Percentiles rank a stretch among this genome's conserved stretches.
Evolutionary conservation across 2,888 invertebrate genomes (phyloP).

Genomic region (Byasa hedistus): DNA sequence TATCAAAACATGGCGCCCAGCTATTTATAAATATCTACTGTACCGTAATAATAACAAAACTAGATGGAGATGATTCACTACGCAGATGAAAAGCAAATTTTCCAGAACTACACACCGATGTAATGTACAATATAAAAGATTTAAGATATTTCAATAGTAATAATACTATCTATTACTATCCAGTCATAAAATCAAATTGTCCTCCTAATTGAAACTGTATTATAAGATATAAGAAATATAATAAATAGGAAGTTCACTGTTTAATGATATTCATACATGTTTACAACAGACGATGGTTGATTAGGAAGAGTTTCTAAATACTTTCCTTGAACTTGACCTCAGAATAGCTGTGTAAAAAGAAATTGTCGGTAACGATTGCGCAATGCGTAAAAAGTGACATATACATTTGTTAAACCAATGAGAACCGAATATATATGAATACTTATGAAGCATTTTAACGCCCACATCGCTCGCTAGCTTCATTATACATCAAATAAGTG

Average conservation of each 20-base stretch:
- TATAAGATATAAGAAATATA: too few species aligned
- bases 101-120: constrained; percentile 7
- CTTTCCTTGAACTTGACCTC: constrained; percentile 62
- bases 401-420: constrained; percentile 34
- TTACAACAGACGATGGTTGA: background rate
- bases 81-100: constrained; percentile 24
- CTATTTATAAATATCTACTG: constrained; percentile 33
- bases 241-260: too few species aligned
- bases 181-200: background rate
- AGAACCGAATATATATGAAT: constrained; percentile 17
- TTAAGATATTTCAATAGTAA: background rate
- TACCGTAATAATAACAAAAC: constrained; percentile 20
- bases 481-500: constrained; percentile 30
- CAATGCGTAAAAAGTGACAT: constrained; percentile 44
- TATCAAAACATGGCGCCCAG: constrained; percentile 32
- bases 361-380: constrained; percentile 46
- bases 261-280: too few species aligned
- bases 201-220: too few species aligned
- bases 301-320: constrained; percentile 28
- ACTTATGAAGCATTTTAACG: constrained; percentile 24
- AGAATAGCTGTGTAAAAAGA: constrained; percentile 39
- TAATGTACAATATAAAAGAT: background rate
- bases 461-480: constrained; percentile 23
- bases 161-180: background rate
- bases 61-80: constrained; percentile 12